Evolutionary conservation across 2,888 invertebrate species (phyloP), one percentile per base, ranked within the genome.

Genomic region (Aproaerema taeniolella): DNA sequence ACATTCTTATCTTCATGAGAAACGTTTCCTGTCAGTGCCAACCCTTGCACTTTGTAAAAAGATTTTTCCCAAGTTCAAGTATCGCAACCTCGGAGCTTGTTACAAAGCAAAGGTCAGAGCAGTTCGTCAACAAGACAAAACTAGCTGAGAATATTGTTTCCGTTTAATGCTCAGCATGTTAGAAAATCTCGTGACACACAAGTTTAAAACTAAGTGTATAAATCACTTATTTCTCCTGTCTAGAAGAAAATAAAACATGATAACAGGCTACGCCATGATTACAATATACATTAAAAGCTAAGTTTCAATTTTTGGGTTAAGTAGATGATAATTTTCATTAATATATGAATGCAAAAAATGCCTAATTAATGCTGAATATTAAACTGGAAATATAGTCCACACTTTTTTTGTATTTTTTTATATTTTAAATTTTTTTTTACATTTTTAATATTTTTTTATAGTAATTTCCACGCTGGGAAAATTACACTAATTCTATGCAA

Each of bases 401-500:
- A 78, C 76, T 61, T 79, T 74, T 82, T 79, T 81, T 78, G 61
- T 48, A 26, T 58, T 63, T 70, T 67, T 60, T 61, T 43, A 42
- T 54, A 57, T 53, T 53, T 56, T 58, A 60, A 54, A 57, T 61
- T 59, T 62, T 61, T 62, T 61, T 67, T 58, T 60, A n/a, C 12
- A n/a, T 59, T 66, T 67, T 61, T 65, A 59, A 67, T 57, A 58
- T 65, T 66, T 66, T 64, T 66, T 58, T 68, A 67, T 65, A 86
- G 85, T 87, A 83, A 86, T 86, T 88, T 88, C 83, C 87, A 88
- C 87, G 88, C 88, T 90, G 89, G 92, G 92, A 93, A 93, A 92
- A 92, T 91, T 91, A 90, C 92, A 93, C 93, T 93, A 93, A 91
- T 92, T 93, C 92, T 92, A 93, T 93, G 93, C 93, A 93, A 93